Evolutionary conservation across 92 coral and sea anemone species (phyloP).

Genomic region (Nematostella vectensis): DNA sequence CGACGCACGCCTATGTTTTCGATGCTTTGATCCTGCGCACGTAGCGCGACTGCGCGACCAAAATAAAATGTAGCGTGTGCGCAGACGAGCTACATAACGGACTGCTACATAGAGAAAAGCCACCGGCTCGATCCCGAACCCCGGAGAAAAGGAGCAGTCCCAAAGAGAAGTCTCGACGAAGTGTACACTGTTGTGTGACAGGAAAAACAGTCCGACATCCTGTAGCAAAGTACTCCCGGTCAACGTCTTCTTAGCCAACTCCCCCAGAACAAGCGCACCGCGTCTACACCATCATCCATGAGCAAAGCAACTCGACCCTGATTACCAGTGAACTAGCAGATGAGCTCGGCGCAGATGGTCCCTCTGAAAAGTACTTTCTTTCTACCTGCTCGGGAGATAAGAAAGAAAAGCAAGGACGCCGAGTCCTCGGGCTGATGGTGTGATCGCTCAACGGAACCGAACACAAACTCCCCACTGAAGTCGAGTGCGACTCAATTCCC

Average conservation of each 20-base stretch:
- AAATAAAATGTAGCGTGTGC: slow-evolving; percentile 2
- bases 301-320: slow-evolving; percentile 37
- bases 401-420: slow-evolving; percentile 41
- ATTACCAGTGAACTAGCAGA: slow-evolving; percentile 35
- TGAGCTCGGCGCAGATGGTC: slow-evolving; percentile 30
- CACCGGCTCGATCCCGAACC: too few species aligned
- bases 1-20: slow-evolving; percentile 46
- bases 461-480: slow-evolving; percentile 33
- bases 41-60: slow-evolving; percentile 5
- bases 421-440: slow-evolving; percentile 23
- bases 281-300: too few species aligned
- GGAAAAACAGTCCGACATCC: background rate
- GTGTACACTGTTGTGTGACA: slow-evolving; percentile 3
- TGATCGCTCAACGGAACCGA: slow-evolving; percentile 18
- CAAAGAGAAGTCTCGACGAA: slow-evolving; percentile 8
- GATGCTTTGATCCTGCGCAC: slow-evolving; percentile 24
- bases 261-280: too few species aligned
- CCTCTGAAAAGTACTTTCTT: slow-evolving; percentile 24
- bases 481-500: slow-evolving; percentile 47
- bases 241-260: background rate
- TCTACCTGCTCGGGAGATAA: slow-evolving; percentile 41
- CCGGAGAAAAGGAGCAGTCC: background rate
- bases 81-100: slow-evolving; percentile 4
- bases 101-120: slow-evolving; percentile 5
- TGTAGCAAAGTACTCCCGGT: slow-evolving; percentile 1